These are phyloP conservation scores for Luperina nickerlii DNA, from an alignment of 2,888 invertebrate genomes.

Conservation along the genomic window DNA sequence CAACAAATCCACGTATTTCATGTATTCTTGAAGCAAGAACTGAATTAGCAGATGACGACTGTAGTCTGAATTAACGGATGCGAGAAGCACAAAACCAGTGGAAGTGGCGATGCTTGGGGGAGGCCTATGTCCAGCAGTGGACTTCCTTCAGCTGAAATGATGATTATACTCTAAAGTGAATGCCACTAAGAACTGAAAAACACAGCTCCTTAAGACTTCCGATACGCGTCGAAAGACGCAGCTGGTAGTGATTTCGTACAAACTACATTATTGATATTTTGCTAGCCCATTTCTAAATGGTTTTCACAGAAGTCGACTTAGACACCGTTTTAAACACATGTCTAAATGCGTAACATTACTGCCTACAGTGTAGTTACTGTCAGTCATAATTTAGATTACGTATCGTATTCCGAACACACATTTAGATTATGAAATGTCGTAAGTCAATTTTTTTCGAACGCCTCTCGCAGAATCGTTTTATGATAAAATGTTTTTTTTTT, in stretches of 20 bases:
- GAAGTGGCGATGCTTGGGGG: not conserved
- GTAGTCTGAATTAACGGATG: not conserved
- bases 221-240: conserved; percentile 19
- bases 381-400: conserved; percentile 58
- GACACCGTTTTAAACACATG: conserved; percentile 39
- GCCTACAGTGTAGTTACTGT: conserved; percentile 49
- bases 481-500: conserved; percentile 13
- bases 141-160: not conserved
- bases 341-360: conserved; percentile 54
- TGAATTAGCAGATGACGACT: not conserved
- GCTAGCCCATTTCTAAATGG: conserved; percentile 37
- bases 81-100: not conserved
- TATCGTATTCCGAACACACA: conserved; percentile 48
- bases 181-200: not conserved
- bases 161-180: not conserved
- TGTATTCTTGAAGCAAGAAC: not conserved
- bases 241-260: conserved; percentile 32
- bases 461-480: not conserved
- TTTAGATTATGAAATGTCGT: conserved; percentile 50
- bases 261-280: conserved; percentile 41
- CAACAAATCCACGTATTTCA: no score
- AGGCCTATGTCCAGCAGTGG: not conserved
- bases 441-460: conserved; percentile 42
- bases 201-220: not conserved
- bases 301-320: conserved; percentile 42